Base-by-base conservation (phyloP, 2,113 vertebrate species). In the Corydoras sp. region DNA sequence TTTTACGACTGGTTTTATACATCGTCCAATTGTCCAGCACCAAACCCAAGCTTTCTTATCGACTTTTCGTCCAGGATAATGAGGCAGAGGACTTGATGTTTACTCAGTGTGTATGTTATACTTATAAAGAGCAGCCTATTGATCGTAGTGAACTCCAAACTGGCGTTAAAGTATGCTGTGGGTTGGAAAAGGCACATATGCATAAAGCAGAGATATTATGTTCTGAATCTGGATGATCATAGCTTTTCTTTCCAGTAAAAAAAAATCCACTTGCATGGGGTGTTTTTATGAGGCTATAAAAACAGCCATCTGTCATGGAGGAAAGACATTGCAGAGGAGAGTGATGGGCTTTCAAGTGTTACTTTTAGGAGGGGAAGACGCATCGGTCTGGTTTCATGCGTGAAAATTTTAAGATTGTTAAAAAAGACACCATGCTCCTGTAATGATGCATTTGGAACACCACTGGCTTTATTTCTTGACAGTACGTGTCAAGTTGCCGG, bases 271-370 rank as follows among this genome's bases (percentile, higher is more conserved):
- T 65, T 62, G 74, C 71, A 72, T 65, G 74, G 61, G 60, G 55
- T 71, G 65, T 60, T 69, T 85, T 82, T 77, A 83, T 71, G 53
- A 75, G 77, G 43, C 77, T 82, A 78, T 85, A 83, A 77, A 85
- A 83, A 80, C 70, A 76, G 62, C 72, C 63, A 77, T 81, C 78
- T 84, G 81, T 86, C 83, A 83, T 64, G 74, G 69, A 63, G 6
- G 71, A 65, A 70, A 68, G 72, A 60, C 53, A 62, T 72, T 63
- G 68, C 74, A 75, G 72, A 63, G 72, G 77, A 71, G 75, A 68
- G 67, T 62, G 43, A 68, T 65, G 35, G 11, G 73, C 65, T 76
- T 73, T 71, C 50, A 54, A 71, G 70, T 59, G 69, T 72, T 58
- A 31, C 31, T 71, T 67, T 76, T 60, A 66, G 12, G 48, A 54